A percentile compares a stretch with the other conserved stretches of the same genome.
phyloP scores from a whole-genome alignment of 2,888 invertebrate species.

The Stegophylla sp. region DNA sequence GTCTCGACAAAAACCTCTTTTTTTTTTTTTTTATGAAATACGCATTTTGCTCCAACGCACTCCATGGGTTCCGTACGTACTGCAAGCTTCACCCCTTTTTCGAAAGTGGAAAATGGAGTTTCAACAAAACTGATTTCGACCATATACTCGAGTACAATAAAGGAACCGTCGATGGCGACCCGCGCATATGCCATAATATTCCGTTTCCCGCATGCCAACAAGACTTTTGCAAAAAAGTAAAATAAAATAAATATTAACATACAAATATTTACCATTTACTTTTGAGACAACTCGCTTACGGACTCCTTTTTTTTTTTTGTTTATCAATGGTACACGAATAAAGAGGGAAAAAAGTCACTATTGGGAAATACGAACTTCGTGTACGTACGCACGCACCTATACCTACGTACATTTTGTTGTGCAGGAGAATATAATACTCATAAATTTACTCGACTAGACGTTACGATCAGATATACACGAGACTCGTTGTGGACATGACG shows the following conservation, averaged over 20 bases:
- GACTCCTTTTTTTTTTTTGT: no score
- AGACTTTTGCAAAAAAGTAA: background rate
- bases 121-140: conserved; percentile 21
- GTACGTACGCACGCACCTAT: no score
- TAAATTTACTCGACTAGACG: conserved; percentile 49
- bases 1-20: background rate
- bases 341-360: conserved; percentile 11
- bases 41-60: conserved; percentile 21
- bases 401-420: no score
- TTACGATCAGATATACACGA: conserved; percentile 41
- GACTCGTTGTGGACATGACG: conserved; percentile 33
- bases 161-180: background rate
- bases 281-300: conserved; percentile 17
- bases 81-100: background rate
- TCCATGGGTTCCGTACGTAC: background rate
- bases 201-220: conserved; percentile 15
- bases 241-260: background rate
- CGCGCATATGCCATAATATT: background rate
- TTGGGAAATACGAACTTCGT: conserved; percentile 38
- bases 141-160: conserved; percentile 12
- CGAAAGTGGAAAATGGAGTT: background rate
- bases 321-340: conserved; percentile 8
- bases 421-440: conserved; percentile 29
- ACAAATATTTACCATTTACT: conserved; percentile 19
- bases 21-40: background rate